A percentile compares a stretch with the other conserved stretches of the same genome.
Evolutionary conservation across 37 sponge, comb jelly and placozoan genomes (phyloP).

Genomic region (Chondrilla cf. caribensis): DNA sequence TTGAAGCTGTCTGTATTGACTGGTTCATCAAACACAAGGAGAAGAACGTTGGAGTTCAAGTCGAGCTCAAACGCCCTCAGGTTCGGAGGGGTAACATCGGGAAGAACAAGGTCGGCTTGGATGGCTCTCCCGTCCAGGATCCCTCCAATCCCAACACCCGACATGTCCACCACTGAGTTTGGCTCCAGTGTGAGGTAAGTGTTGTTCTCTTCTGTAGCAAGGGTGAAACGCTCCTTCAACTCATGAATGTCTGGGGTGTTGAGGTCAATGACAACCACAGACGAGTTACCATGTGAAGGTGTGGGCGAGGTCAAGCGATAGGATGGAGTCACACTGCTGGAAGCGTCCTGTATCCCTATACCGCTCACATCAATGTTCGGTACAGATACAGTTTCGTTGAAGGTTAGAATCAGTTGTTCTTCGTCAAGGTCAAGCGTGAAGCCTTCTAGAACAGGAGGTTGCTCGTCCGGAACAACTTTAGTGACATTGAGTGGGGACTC

Average conservation of each 20-base stretch:
- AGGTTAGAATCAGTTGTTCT: conserved; percentile 46
- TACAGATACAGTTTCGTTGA: conserved; percentile 71
- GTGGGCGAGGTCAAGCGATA: conserved; percentile 39
- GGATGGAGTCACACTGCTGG: conserved; percentile 25
- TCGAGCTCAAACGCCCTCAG: conserved; percentile 63
- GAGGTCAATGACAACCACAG: conserved; percentile 43
- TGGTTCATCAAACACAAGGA: conserved; percentile 72
- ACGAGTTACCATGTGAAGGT: conserved; percentile 40
- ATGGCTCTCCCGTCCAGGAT: conserved; percentile 47
- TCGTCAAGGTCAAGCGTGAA: conserved; percentile 70
- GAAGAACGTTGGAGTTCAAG: conserved; percentile 53
- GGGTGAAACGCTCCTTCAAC: conserved; percentile 48
- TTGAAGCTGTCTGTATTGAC: conserved; percentile 56
- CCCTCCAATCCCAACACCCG: conserved; percentile 27
- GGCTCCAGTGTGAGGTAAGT: conserved; percentile 47
- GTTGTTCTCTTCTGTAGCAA: conserved; percentile 50
- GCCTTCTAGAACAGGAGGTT: conserved; percentile 54
- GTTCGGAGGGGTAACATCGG: conserved; percentile 46
- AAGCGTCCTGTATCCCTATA: conserved; percentile 47
- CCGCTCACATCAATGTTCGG: conserved; percentile 31
- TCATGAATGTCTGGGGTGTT: conserved; percentile 44
- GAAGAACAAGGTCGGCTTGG: conserved; percentile 26
- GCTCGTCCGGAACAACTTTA: conserved; percentile 27
- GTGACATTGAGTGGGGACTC: conserved; percentile 28
- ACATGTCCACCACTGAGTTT: conserved; percentile 57